A percentile compares a stretch with the other conserved stretches of the same genome.
Evolutionary conservation across 2,888 invertebrate species (phyloP).

Genomic region (Corythucha ciliata): DNA sequence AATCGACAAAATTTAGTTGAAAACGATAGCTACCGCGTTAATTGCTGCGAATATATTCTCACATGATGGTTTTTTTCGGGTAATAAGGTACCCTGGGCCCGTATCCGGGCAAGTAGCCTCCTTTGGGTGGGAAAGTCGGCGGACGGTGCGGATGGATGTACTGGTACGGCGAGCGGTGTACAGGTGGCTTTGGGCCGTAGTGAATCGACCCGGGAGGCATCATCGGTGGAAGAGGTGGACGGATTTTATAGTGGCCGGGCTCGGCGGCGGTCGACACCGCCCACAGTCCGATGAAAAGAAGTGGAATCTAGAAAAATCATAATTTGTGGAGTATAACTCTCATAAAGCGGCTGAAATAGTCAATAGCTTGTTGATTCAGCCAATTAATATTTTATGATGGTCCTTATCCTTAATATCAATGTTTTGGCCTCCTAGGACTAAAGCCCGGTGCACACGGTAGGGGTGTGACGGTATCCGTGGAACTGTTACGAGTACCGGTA

Average conservation of each 20-base stretch:
- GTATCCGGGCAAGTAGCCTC: constrained; percentile 15
- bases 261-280: constrained; percentile 9
- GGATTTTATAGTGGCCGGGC: constrained; percentile 27
- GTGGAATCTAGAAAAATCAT: background rate
- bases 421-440: too few species aligned
- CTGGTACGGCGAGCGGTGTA: constrained; percentile 24
- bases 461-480: too few species aligned
- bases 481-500: too few species aligned
- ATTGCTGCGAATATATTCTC: background rate
- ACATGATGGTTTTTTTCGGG: constrained; percentile 23
- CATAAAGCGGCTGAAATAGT: background rate
- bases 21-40: background rate
- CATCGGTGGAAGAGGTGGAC: constrained; percentile 29
- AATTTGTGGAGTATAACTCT: background rate
- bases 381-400: too few species aligned
- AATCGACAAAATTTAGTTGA: background rate
- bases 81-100: constrained; percentile 38
- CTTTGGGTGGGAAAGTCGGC: constrained; percentile 24
- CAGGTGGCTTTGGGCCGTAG: constrained; percentile 30
- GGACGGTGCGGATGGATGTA: constrained; percentile 31
- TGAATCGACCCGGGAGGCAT: constrained; percentile 29
- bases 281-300: too few species aligned
- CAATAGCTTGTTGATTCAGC: background rate
- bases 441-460: too few species aligned
- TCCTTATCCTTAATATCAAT: too few species aligned